Base-by-base conservation (phyloP, 2,888 invertebrate species). In the Nymphalis c-album region DNA sequence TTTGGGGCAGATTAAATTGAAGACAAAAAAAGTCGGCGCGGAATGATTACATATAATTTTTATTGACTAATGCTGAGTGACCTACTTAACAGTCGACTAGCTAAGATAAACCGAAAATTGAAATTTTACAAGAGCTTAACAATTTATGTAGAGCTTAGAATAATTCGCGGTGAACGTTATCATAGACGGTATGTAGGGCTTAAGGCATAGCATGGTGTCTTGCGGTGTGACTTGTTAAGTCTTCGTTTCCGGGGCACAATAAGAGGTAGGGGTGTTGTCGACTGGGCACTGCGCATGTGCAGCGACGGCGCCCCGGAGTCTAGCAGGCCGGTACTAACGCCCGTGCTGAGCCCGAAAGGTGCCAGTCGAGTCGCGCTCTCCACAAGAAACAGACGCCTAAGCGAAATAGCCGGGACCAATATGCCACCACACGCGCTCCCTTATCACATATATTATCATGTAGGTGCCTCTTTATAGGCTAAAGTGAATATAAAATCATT, bases 241-340 rank as follows among this genome's bases (percentile, higher is more conserved):
- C 83, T 80, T 84, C 85, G 85, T 88, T 90, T 91, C 90, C 90
- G 90, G 88, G 86, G 81, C 87, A 86, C 87, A 86, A 83, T 83
- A 85, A 85, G 89, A 85, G 87, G 85, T 80, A 82, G 87, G 90
- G 87, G 86, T 87, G 89, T 82, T 90, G 90, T 91, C 85, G 90
- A 89, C 83, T 85, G 84, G 80, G 85, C 76, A 74, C 79, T 86
- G 90, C 92, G 91, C 91, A 89, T 89, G 90, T 88, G 88, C 87
- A 78, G 77, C 80, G 76, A 73, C 80, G 91, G 91, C 91, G 91
- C 91, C 91, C 82, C 80, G 77, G 84, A 84, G 91, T 91, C 91
- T 91, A 88, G 85, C 84, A 84, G 86, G 84, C 81, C 81, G 81
- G 77, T 89, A 90, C 84, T 84, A 86, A 87, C 83, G 81, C 82